Evolutionary conservation across 2,797 vertebrate species (phyloP), one percentile per base, ranked within the genome.

Genomic region (Syngnathus acus): DNA sequence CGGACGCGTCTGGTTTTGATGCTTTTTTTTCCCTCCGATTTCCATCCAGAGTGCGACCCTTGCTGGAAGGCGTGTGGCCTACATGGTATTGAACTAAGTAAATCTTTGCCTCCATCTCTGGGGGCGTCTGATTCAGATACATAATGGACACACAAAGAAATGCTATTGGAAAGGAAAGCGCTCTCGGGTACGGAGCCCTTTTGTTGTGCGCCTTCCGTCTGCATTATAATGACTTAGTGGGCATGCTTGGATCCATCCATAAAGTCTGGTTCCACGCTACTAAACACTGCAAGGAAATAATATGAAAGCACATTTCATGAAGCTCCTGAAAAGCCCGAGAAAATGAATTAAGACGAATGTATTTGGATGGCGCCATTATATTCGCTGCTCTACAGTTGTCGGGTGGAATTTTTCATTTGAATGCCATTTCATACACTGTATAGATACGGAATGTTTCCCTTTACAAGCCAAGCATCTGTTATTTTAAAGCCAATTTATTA

Each of bases 41-140:
- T 50, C 64, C 70, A 79, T 77, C 71, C 78, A 85, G 78, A 78
- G 74, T 79, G 75, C 84, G 88, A 89, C 86, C 86, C 75, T 78
- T 82, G 85, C 86, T 88, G 65, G 69, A 69, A 83, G 84, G 82
- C 86, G 80, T 67, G 64, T 76, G 83, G 82, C 86, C 85, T 82
- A 87, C 85, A 89, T 83, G 75, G 71, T 68, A 64, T 71, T 71
- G 75, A 84, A 87, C 81, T 84, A 82, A 84, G 79, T 75, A 84
- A 78, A 87, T 86, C 78, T 88, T 83, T 85, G 78, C 84, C 68
- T 82, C 76, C 72, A 73, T 75, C 75, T 82, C 70, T 37, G 72
- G 80, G 82, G 78, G 68, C 55, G 47, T 83, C 65, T 72, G 78
- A 81, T 75, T 81, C 69, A 69, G 72, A 71, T 77, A 70, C 72